Base-by-base conservation (phyloP, 2,888 invertebrate species). In the Acanthopleura granulata region DNA sequence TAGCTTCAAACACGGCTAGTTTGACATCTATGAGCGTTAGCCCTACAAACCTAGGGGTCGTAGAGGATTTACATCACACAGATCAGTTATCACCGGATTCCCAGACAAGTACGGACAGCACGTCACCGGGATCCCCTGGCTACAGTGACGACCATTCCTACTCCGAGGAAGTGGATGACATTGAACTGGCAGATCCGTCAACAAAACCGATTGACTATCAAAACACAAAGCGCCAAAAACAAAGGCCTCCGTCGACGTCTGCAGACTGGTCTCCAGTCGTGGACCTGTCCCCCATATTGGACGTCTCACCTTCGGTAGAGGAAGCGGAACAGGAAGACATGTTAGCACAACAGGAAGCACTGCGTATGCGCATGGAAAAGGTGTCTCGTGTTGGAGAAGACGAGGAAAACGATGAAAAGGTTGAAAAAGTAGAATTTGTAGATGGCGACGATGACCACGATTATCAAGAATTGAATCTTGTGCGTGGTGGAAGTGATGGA, bases 241-340 rank as follows among this genome's bases (percentile, higher is more conserved):
- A 83, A 0, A 78, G 87, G 27, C 89, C 89, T 0, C 86, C 89
- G 9, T 85, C 85, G 11, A 86, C 87, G 0, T 18, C 49, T 15
- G 51, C 72, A 1, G 89, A 90, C 81, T 91, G 91, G 91, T 91
- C 91, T 0, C 91, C 91, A 3, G 89, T 91, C 12, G 90, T 89
- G 50, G 91, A 91, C 74, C 83, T 91, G 4, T 91, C 91, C 1
- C 91, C 91, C 0, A 91, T 91, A 51, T 72, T 91, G 49, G 91
- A 91, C 80, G 91, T 91, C 4, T 91, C 91, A 0, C 91, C 91
- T 0, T 90, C 91, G 0, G 80, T 91, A 27, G 91, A 91, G 77
- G 89, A 89, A 49, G 90, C 90, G 0, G 91, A 91, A 74, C 88
- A 89, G 75, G 87, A 83, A 57, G 88, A 89, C 78, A 89, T 89